Percentiles rank a stretch among this genome's conserved stretches.
Evolutionary conservation across 2,888 invertebrate species (phyloP).

Genomic region (Deroplatys truncata): DNA sequence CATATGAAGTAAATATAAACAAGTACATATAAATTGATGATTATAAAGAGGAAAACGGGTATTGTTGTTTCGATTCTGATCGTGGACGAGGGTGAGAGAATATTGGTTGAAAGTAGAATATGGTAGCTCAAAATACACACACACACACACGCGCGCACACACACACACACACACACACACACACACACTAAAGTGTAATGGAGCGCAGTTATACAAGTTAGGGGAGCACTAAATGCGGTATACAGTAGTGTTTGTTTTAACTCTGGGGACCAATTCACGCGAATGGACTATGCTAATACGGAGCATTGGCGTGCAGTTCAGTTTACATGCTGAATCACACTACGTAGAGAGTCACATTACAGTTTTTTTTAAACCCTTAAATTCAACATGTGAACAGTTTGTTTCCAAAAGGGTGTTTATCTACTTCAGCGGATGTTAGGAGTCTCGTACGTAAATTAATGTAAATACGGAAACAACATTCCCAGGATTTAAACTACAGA

Average conservation of each 20-base stretch:
- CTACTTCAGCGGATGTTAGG: no score
- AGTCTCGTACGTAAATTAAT: no score
- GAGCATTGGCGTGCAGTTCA: not conserved
- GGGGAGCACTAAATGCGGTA: not conserved
- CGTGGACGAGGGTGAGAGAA: not conserved
- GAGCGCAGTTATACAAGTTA: not conserved
- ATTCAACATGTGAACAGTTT: no score
- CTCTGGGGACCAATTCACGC: not conserved
- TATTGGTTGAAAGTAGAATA: not conserved
- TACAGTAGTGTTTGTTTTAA: not conserved
- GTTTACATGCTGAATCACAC: not conserved
- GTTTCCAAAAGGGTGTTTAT: no score
- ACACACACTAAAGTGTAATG: not conserved
- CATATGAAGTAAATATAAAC: no score
- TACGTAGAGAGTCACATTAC: not conserved
- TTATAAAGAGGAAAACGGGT: not conserved
- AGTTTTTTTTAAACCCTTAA: no score
- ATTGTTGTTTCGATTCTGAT: not conserved
- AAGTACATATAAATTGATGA: not conserved
- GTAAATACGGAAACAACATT: no score
- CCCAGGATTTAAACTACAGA: no score
- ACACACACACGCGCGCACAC: no score
- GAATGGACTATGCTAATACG: not conserved
- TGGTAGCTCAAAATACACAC: no score
- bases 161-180: no score